Evolutionary conservation across 2,888 invertebrate genomes (phyloP), one percentile per base, ranked within the genome.

Genomic region (Dysmachus trigonus): DNA sequence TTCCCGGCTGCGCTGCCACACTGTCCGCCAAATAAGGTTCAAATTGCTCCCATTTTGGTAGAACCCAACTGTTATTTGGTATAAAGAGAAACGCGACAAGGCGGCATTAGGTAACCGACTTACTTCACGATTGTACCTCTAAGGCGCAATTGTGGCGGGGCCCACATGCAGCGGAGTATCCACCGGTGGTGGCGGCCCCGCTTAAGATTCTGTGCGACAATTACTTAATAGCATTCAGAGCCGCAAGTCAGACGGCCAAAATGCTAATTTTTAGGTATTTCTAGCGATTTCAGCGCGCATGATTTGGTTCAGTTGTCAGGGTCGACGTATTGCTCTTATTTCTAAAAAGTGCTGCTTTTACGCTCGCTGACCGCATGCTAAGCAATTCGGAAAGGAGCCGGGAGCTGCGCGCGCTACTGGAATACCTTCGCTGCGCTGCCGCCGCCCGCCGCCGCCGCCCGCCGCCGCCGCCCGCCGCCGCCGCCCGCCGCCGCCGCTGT

Each of bases 281-380:
- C 41, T 77, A 27, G 38, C 27, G 77, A 41, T 77, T 77, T 41
- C 41, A 77, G 77, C n/a, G 62, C 62, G 77, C 77, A 77, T 77
- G 77, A 77, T 77, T 77, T 77, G 77, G 77, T 77, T 77, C 77
- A 77, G 38, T 76, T 76, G 76, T 77, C 77, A 77, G 35, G 77
- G 77, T 38, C 41, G 38, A 77, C 47, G 77, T 41, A 41, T 77
- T 77, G 38, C 77, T 77, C 27, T 77, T 77, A 22, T 38, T 77
- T 77, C 77, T 15, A n/a, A 77, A 77, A 77, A 77, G 77, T 41
- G 41, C 35, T 27, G 41, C 77, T 35, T 77, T 38, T 38, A 27
- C 38, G 41, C 41, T 77, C 10, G 22, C 77, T 77, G 77, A 77
- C 77, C 77, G 27, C 27, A 35, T 74, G 74, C 22, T 35, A 31